phyloP scores from a whole-genome alignment of 1,140 invertebrate genomes.

The Brachionus asplanchnoidis region DNA sequence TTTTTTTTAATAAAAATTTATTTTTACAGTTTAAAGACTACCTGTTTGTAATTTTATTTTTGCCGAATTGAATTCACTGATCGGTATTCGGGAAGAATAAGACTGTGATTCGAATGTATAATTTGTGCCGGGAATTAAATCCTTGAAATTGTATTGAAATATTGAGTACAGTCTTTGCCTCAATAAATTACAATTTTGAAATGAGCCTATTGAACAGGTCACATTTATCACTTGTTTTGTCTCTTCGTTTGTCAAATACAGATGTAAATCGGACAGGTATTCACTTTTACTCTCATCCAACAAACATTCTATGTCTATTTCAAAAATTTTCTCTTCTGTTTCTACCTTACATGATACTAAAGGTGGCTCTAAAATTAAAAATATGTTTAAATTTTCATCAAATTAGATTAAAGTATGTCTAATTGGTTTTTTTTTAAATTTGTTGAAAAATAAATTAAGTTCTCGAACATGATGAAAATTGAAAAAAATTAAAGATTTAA shows the following conservation, averaged over 20 bases:
- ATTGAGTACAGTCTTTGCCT: neutral
- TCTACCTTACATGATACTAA: neutral
- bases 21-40: neutral
- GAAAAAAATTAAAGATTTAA: no score
- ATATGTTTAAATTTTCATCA: no score
- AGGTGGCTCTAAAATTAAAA: neutral
- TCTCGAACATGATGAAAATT: no score
- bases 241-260: neutral
- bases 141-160: neutral
- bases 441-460: no score
- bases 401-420: no score
- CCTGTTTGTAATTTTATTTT: neutral
- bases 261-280: neutral
- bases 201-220: neutral
- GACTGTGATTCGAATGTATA: neutral
- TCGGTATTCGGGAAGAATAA: neutral
- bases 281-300: neutral
- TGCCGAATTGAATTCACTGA: neutral
- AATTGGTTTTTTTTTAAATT: no score
- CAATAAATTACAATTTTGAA: neutral
- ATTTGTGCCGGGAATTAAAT: neutral
- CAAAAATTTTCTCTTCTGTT: neutral
- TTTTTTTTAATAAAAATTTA: neutral
- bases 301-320: neutral
- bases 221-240: neutral